Conservation (phyloP, 2,113 vertebrate genomes). For the Octodon degus region DNA sequence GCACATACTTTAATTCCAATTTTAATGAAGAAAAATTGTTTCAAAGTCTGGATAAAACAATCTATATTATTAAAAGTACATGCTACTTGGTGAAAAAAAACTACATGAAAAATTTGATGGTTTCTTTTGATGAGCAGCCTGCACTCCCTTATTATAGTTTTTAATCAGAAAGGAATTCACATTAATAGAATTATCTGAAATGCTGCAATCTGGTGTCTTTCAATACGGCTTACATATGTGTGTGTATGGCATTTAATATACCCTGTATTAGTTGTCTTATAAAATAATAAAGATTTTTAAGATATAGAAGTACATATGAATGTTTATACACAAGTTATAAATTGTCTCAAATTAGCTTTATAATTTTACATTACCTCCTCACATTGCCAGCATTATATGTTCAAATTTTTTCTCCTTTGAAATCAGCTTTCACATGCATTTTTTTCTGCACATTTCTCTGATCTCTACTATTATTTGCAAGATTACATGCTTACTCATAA, state of each 20-base stretch:
- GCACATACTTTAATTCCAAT: neutral
- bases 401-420: neutral
- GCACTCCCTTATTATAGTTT: neutral
- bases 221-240: neutral
- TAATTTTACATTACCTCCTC: neutral
- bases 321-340: slow-evolving; percentile 1
- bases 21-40: slow-evolving; percentile 45
- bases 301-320: neutral
- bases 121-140: neutral
- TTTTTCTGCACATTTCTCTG: neutral
- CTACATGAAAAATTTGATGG: neutral
- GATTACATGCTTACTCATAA: neutral
- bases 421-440: neutral
- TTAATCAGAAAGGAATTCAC: slow-evolving; percentile 9
- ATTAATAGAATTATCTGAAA: neutral
- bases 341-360: slow-evolving; percentile 15
- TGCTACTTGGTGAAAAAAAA: neutral
- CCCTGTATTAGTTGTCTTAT: neutral
- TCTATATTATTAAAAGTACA: slow-evolving; percentile 5
- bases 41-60: neutral
- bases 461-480: neutral
- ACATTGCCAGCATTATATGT: neutral
- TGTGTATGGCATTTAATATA: neutral
- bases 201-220: neutral
- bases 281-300: slow-evolving; percentile 8